A percentile compares a stretch with the other conserved stretches of the same genome.
Evolutionary conservation across 2,113 vertebrate species (phyloP).

Genomic region (Phocoena phocoena): DNA sequence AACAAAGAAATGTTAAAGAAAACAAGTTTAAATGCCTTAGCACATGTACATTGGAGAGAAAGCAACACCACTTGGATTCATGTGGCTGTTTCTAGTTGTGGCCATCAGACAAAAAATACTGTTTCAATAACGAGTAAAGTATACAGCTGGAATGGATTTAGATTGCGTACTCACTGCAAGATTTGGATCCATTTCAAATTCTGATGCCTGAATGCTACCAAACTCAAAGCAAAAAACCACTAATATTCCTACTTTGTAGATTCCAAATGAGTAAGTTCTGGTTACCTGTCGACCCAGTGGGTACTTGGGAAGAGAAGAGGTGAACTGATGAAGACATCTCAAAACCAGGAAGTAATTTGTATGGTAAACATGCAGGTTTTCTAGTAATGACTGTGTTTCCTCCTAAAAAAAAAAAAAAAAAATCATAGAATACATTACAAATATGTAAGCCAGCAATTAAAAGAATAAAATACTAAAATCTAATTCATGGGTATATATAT

Average conservation of each 20-base stretch:
- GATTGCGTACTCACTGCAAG: not conserved
- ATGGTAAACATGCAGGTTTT: conserved; percentile 90
- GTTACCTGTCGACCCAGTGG: conserved; percentile 95
- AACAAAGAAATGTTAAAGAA: not conserved
- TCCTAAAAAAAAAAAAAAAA: conserved; percentile 82
- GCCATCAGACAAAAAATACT: conserved; percentile 8
- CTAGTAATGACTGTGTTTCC: conserved; percentile 85
- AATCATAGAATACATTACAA: conserved; percentile 49
- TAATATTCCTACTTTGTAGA: not conserved
- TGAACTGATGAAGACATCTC: conserved; percentile 92
- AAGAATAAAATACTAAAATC: conserved; percentile 34
- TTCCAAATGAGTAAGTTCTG: conserved; percentile 33
- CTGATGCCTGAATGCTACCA: not conserved
- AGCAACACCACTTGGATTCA: not conserved
- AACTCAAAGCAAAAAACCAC: conserved; percentile 54
- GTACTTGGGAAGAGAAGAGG: conserved; percentile 92
- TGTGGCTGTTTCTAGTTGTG: not conserved
- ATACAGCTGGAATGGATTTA: conserved; percentile 20
- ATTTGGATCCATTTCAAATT: conserved; percentile 40
- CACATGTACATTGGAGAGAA: not conserved
- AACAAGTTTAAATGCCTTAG: not conserved
- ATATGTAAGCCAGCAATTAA: conserved; percentile 53
- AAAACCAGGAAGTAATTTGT: conserved; percentile 90
- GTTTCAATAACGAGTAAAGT: conserved; percentile 31
- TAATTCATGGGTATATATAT: not conserved